Conservation (phyloP, 2,797 vertebrate genomes). For the Eulemur coronatus region DNA sequence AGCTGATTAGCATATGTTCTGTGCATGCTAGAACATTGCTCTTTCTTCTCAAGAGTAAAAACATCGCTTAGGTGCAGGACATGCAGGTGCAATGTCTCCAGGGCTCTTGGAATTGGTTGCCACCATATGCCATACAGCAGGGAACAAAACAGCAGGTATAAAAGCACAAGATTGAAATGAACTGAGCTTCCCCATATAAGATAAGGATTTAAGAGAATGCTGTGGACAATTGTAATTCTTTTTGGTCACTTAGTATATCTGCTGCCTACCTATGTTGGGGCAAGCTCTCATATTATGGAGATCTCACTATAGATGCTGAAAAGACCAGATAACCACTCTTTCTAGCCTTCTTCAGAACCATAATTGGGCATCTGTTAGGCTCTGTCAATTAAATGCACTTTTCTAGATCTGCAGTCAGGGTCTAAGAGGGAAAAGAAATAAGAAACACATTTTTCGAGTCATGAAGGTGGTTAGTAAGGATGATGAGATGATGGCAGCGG, state of each 20-base stretch:
- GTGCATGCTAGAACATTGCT: slow-evolving; percentile 83
- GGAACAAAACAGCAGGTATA: slow-evolving; percentile 33
- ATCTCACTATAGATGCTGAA: not conserved
- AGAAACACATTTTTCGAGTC: not conserved
- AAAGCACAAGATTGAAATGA: not conserved
- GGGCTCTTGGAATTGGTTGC: slow-evolving; percentile 77
- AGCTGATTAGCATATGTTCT: slow-evolving; percentile 92
- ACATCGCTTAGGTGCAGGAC: slow-evolving; percentile 79
- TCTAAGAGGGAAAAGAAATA: not conserved
- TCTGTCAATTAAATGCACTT: not conserved
- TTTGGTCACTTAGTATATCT: not conserved
- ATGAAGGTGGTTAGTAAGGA: not conserved
- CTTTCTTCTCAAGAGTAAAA: slow-evolving; percentile 86
- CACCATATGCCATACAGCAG: slow-evolving; percentile 70
- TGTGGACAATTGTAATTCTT: not conserved
- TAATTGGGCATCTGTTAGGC: not conserved
- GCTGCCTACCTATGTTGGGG: not conserved
- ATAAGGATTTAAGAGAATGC: not conserved
- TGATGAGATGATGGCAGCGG: not conserved
- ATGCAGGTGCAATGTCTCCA: slow-evolving; percentile 82
- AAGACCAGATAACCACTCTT: not conserved
- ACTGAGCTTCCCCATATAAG: not conserved
- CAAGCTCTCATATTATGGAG: not conserved
- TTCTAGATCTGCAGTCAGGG: not conserved
- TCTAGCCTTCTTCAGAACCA: not conserved